Base-by-base conservation (phyloP, 1,140 invertebrate genomes). In the Lordiphosa stackelbergi region DNA sequence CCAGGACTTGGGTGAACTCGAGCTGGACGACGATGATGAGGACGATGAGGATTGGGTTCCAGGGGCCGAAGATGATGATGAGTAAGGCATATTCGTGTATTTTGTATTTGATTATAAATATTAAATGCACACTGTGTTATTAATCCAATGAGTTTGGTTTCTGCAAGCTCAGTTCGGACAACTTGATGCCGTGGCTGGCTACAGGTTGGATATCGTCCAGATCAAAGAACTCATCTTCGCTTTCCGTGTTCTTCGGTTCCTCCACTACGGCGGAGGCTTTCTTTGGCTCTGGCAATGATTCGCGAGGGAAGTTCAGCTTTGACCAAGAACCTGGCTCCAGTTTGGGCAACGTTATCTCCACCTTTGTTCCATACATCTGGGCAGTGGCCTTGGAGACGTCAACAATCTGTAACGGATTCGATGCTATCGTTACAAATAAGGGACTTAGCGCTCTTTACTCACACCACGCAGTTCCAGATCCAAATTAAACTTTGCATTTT, bases 311-410 rank as follows among this genome's bases (percentile, higher is more conserved):
- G 74, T 94, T 91, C 7, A 97, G 84, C 66, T 92, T 92, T 2
- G 89, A 75, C 98, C 98, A 99, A 43, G 92, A 92, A 12, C 93
- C 92, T 2, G 93, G 90, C 73, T 96, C 95, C 1, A 91, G 92
- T 89, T 99, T 99, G 61, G 93, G 94, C 74, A 99, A 84, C 73
- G 95, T 96, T 8, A 99, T 94, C 89, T 99, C 98, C 12, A 98
- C 92, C 92, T 99, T 99, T n/a, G 96, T 94, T 45, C 93, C 93
- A 63, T 93, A 90, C 92, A 98, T 95, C 10, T 91, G 91, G 1
- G 93, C 94, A 65, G 88, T 90, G 78, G 95, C 94, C 52, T 92
- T 89, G 36, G 88, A 88, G 10, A 95, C 90, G 85, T 93, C 90
- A 12, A 96, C 89, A 49, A 95, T 89, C 94, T 95, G 66, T 8